phyloP scores from a whole-genome alignment of 2,113 vertebrate genomes.

The Myanophis thanlyinensis region DNA sequence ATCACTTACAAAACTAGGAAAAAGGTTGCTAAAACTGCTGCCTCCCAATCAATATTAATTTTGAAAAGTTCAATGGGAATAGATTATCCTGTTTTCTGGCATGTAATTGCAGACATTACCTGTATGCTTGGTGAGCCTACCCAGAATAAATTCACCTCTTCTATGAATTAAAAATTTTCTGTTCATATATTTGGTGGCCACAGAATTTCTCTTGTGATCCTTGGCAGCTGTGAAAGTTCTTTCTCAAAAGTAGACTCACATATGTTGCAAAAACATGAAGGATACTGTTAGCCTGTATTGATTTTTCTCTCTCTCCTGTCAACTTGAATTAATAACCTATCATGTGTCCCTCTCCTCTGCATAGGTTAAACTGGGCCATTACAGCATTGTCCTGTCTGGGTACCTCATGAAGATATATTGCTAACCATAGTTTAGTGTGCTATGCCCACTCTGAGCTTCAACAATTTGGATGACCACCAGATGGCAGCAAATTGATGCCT shows the following conservation, averaged over 20 bases:
- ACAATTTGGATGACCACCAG: neutral
- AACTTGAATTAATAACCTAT: neutral
- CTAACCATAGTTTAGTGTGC: neutral
- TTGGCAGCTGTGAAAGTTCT: neutral
- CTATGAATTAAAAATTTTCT: constrained; percentile 12
- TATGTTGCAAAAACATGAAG: neutral
- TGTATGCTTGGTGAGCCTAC: neutral
- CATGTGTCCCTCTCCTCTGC: neutral
- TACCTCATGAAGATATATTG: neutral
- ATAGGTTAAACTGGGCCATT: neutral
- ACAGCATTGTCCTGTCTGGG: neutral
- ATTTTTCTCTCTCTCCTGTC: neutral
- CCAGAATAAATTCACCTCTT: neutral
- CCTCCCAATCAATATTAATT: neutral
- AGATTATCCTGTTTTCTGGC: neutral
- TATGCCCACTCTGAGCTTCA: neutral
- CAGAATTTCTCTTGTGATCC: neutral
- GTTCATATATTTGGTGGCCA: neutral
- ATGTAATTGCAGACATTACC: neutral
- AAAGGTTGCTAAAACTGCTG: neutral
- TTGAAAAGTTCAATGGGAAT: neutral
- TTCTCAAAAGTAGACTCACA: neutral
- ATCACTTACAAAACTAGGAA: neutral
- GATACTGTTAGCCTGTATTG: neutral
- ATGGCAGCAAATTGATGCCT: neutral